Evolutionary conservation across 2,113 vertebrate species (phyloP).

Genomic region (Semnornis frantzii): DNA sequence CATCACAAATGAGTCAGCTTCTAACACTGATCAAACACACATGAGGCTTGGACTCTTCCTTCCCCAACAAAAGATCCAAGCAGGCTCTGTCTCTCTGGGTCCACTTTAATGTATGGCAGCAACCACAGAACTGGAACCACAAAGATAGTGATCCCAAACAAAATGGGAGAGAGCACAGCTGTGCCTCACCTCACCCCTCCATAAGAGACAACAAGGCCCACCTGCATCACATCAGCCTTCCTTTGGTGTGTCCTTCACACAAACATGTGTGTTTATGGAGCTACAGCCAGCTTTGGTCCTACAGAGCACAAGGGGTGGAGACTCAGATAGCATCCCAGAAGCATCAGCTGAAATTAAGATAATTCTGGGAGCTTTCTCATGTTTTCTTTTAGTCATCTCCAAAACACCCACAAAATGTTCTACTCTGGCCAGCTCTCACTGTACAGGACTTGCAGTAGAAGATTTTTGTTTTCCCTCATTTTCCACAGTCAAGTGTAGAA

Average conservation of each 20-base stretch:
- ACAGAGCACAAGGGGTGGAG: not conserved
- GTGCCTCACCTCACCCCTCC: not conserved
- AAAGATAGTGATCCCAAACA: not conserved
- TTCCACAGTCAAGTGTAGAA: too few relatives aligned
- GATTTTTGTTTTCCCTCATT: too few relatives aligned
- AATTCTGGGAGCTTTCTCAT: too few relatives aligned
- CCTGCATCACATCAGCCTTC: not conserved
- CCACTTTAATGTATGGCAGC: not conserved
- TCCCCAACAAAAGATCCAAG: not conserved
- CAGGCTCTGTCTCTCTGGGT: not conserved
- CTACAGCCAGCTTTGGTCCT: not conserved
- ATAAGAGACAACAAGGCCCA: not conserved
- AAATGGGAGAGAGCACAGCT: not conserved
- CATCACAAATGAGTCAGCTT: not conserved
- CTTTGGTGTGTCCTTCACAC: too few relatives aligned
- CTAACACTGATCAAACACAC: not conserved
- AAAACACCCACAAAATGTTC: too few relatives aligned
- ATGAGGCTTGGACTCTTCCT: not conserved
- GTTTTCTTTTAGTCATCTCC: too few relatives aligned
- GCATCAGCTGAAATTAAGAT: not conserved
- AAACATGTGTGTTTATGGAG: accelerated
- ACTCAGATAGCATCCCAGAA: not conserved
- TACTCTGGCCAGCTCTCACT: too few relatives aligned
- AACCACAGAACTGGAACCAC: not conserved
- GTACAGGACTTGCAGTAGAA: too few relatives aligned